These are phyloP conservation scores for Dicranocentrus wangi DNA, from an alignment of 2,888 invertebrate genomes.

Conservation along the genomic window DNA sequence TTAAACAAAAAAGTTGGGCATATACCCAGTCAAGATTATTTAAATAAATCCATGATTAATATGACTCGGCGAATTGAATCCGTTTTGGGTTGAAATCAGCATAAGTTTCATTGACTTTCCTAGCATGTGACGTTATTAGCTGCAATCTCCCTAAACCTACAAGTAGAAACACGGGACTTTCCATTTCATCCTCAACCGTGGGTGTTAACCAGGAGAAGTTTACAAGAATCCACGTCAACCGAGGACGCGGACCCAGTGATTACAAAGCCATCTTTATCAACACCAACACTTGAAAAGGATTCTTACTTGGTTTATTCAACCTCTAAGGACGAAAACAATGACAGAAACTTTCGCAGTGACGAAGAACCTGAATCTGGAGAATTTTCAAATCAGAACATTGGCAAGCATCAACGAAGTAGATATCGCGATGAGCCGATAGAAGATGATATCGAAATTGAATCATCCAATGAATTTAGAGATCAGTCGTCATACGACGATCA, in stretches of 20 bases:
- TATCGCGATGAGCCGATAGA: slow-evolving; percentile 52
- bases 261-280: slow-evolving; percentile 3
- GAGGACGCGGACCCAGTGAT: background rate
- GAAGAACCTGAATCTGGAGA: slow-evolving; percentile 28
- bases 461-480: slow-evolving; percentile 27
- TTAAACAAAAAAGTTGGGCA: too few species aligned
- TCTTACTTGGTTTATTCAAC: slow-evolving; percentile 38
- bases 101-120: background rate
- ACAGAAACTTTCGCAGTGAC: slow-evolving; percentile 26
- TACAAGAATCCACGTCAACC: slow-evolving; percentile 17
- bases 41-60: too few species aligned
- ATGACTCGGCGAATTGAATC: too few species aligned
- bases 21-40: too few species aligned
- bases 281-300: too few species aligned
- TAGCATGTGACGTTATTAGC: slow-evolving; percentile 46
- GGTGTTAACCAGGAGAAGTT: slow-evolving; percentile 46
- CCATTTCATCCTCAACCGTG: slow-evolving; percentile 53
- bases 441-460: slow-evolving; percentile 28
- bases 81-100: background rate
- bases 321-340: slow-evolving; percentile 22
- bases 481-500: slow-evolving; percentile 27
- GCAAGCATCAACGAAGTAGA: slow-evolving; percentile 31
- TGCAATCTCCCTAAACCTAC: slow-evolving; percentile 43
- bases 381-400: background rate
- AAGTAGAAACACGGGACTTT: slow-evolving; percentile 50